phyloP scores from a whole-genome alignment of 2,797 vertebrate species.

The Limosa lapponica region DNA sequence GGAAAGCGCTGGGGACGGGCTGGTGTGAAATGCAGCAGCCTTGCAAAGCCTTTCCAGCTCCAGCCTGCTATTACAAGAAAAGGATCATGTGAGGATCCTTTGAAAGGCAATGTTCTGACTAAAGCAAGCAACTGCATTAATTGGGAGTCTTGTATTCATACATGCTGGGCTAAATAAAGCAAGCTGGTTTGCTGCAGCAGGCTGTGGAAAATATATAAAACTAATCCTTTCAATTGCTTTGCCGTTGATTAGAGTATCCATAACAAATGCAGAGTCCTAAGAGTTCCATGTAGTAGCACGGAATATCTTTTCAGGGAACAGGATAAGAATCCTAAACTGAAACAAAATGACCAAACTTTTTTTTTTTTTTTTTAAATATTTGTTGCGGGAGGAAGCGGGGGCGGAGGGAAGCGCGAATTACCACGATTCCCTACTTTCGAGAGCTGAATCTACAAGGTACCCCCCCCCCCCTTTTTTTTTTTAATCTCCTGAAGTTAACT shows the following conservation, averaged over 20 bases:
- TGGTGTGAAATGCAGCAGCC: slow-evolving; percentile 62
- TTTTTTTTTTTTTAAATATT: not conserved
- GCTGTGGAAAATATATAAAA: slow-evolving; percentile 47
- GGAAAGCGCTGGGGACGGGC: slow-evolving; percentile 39
- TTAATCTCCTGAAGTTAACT: slow-evolving; percentile 66
- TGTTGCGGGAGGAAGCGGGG: not conserved
- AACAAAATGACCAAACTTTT: not conserved
- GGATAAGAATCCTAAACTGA: slow-evolving; percentile 19
- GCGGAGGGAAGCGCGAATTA: not conserved
- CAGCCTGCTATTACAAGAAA: slow-evolving; percentile 44
- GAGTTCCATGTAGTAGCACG: not conserved
- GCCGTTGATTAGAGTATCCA: slow-evolving; percentile 9
- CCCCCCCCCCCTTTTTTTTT: not conserved
- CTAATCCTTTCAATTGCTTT: slow-evolving; percentile 55
- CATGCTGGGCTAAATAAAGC: slow-evolving; percentile 72
- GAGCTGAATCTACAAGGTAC: slow-evolving; percentile 4
- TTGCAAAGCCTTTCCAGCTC: slow-evolving; percentile 37
- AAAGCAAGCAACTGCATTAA: slow-evolving; percentile 63
- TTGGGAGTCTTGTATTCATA: slow-evolving; percentile 73
- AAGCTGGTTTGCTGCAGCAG: slow-evolving; percentile 66
- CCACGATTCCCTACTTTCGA: not conserved
- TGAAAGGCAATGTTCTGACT: slow-evolving; percentile 54
- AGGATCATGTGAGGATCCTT: slow-evolving; percentile 69
- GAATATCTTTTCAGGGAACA: not conserved
- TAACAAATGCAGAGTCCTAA: not conserved